Conservation (phyloP, 2,797 vertebrate genomes). For the Mareca penelope region DNA sequence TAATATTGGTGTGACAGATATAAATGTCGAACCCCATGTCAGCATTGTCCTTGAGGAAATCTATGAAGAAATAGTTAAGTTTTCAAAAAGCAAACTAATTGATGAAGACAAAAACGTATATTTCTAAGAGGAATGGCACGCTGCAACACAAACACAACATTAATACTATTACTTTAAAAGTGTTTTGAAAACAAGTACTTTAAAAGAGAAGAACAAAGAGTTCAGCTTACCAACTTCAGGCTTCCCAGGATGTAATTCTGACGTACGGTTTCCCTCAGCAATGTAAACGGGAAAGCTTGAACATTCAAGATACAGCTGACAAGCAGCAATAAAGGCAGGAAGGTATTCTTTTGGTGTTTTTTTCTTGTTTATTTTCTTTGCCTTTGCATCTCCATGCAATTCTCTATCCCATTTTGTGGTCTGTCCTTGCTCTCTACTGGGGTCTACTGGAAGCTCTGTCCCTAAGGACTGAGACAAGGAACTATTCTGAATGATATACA, state of each 20-base stretch:
- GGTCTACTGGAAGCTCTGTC: slow-evolving; percentile 65
- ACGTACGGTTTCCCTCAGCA: slow-evolving; percentile 92
- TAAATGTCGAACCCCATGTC: not conserved
- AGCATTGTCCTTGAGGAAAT: not conserved
- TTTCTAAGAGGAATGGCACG: not conserved
- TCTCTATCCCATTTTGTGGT: slow-evolving; percentile 72
- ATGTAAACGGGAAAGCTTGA: slow-evolving; percentile 98
- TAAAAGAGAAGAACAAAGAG: not conserved
- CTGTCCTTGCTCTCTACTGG: slow-evolving; percentile 61
- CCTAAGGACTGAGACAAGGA: slow-evolving; percentile 69
- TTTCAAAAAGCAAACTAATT: not conserved
- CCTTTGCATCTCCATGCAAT: slow-evolving; percentile 70
- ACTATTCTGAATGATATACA: slow-evolving; percentile 85
- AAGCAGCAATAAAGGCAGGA: slow-evolving; percentile 92
- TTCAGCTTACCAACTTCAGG: slow-evolving; percentile 75
- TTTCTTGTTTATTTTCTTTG: slow-evolving; percentile 66
- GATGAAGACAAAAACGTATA: not conserved
- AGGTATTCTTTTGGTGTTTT: slow-evolving; percentile 84
- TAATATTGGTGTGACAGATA: no score
- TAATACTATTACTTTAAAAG: not conserved
- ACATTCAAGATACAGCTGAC: slow-evolving; percentile 97
- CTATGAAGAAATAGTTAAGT: not conserved
- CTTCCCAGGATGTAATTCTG: slow-evolving; percentile 84
- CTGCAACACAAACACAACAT: not conserved
- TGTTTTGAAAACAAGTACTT: not conserved